Evolutionary conservation across 2,113 vertebrate genomes (phyloP).

Genomic region (Poicephalus gulielmi): DNA sequence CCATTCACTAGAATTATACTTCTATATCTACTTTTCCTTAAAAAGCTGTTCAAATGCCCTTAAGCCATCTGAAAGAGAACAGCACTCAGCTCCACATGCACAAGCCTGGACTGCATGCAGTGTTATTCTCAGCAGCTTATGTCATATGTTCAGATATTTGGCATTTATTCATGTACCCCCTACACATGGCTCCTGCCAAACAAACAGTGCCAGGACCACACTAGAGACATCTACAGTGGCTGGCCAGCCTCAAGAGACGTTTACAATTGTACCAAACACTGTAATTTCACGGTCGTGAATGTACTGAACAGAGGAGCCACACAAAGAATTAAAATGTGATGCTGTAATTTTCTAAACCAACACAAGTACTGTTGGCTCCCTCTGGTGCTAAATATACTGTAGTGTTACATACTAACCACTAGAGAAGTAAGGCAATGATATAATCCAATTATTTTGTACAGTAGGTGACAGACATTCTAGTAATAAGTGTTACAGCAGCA

Average conservation of each 20-base stretch:
- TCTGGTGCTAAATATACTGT: conserved; percentile 31
- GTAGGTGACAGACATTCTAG: not conserved
- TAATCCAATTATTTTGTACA: not conserved
- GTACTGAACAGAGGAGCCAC: not conserved
- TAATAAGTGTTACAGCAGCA: not conserved
- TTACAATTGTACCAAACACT: not conserved
- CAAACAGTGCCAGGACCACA: not conserved
- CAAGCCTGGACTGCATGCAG: not conserved
- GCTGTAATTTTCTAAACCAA: not conserved
- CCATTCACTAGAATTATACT: not conserved
- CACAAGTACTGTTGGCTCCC: conserved; percentile 42
- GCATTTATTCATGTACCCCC: not conserved
- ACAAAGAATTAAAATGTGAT: not conserved
- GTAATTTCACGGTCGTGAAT: not conserved
- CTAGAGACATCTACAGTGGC: not conserved
- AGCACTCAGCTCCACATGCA: not conserved
- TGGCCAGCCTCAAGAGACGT: not conserved
- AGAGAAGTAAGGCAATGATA: not conserved
- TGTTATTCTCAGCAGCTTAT: conserved; percentile 53
- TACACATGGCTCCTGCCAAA: not conserved
- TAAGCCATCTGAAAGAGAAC: not conserved
- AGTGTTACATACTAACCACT: not conserved
- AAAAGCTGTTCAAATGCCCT: conserved; percentile 51
- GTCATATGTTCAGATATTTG: conserved; percentile 50
- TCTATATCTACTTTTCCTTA: conserved; percentile 26